These are phyloP conservation scores for Oryctes rhinoceros DNA, from an alignment of 1,140 invertebrate species.

Conservation along the genomic window DNA sequence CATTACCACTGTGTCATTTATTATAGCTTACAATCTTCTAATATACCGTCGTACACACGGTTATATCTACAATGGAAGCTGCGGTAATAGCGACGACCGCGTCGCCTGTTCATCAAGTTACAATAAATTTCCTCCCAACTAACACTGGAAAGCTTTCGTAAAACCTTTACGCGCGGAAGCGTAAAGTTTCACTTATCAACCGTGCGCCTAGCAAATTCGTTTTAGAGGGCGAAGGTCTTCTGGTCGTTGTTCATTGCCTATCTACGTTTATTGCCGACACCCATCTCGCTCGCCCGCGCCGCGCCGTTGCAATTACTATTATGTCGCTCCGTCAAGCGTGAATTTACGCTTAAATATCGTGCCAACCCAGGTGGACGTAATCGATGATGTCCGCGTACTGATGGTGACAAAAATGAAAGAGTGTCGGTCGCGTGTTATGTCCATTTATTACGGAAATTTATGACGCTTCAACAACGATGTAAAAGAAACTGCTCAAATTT, in stretches of 20 bases:
- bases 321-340: not conserved
- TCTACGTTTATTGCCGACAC: not conserved
- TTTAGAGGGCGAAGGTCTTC: not conserved
- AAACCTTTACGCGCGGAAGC: not conserved
- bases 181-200: slow-evolving; percentile 22
- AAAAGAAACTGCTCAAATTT: too few species aligned
- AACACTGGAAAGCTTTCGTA: not conserved
- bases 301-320: not conserved
- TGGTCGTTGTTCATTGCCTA: not conserved
- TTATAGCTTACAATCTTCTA: not conserved
- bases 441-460: too few species aligned
- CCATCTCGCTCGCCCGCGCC: not conserved
- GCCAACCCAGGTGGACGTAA: not conserved
- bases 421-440: too few species aligned
- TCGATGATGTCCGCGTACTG: not conserved
- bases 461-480: too few species aligned
- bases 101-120: slow-evolving; percentile 5
- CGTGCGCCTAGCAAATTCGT: not conserved
- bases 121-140: not conserved
- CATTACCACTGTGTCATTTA: too few species aligned
- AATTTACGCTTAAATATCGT: slow-evolving; percentile 11
- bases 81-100: not conserved
- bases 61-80: not conserved
- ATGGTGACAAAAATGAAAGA: too few species aligned
- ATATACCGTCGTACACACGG: not conserved